Evolutionary conservation across 2,797 vertebrate genomes (phyloP), one percentile per base, ranked within the genome.

Genomic region (Muscicapa striata): DNA sequence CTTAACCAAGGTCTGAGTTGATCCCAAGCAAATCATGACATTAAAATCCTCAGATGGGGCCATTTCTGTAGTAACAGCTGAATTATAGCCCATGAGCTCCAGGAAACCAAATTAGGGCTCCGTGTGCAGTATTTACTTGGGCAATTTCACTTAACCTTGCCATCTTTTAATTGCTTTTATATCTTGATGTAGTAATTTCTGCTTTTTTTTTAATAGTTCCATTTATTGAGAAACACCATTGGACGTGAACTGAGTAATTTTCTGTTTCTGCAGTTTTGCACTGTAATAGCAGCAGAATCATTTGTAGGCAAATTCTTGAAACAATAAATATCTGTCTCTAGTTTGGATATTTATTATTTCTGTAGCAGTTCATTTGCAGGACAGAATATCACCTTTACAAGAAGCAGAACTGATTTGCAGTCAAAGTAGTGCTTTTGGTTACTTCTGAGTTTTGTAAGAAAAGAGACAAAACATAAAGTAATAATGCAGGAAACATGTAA

Each of bases 71-170:
- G 55, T 38, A 85, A 84, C 38, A 62, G 76, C 40, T 43, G 74
- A 92, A 80, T 93, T 85, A 91, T 11, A 91, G 62, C 69, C 58
- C 73, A 22, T n/a, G 52, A 0, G 0, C 24, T 5, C 46, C 90
- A 83, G 64, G 78, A 80, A 94, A 75, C 73, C n/a, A 67, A 89
- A 89, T 91, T 68, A 93, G 58, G 58, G 46, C 54, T 87, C 76
- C 0, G 0, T 64, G 69, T 80, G 49, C n/a, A 49, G 34, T 54
- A 81, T 91, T 89, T 93, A 75, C 85, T 59, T 43, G 62, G 68
- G 64, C 61, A 89, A 87, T 93, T 94, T 83, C 73, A 75, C 64
- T 95, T 92, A 94, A 91, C 93, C 91, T 91, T 92, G 57, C 32
- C 62, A 72, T 85, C 19, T 92, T 87, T 67, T 91, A 94, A 95